A percentile compares a stretch with the other conserved stretches of the same genome.
These are phyloP conservation scores for Oikopleura dioica DNA, from an alignment of 23 tunicate genomes.

Conservation along the genomic window DNA sequence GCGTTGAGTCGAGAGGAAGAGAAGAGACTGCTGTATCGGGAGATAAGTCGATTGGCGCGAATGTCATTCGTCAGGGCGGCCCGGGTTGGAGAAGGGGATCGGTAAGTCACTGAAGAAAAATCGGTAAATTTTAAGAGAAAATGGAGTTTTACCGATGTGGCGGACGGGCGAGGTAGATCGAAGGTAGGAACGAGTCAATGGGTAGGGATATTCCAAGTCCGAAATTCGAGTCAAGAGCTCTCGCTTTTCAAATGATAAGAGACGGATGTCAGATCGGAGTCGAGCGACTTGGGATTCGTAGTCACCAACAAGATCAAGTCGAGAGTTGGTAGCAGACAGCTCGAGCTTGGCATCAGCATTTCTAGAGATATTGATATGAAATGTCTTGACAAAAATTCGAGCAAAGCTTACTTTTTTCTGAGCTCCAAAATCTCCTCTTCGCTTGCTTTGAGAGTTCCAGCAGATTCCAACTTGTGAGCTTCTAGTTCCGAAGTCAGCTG, in stretches of 20 bases:
- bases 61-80: slow-evolving; percentile 81
- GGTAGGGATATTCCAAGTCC: too few relatives aligned
- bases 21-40: slow-evolving; percentile 69
- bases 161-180: too few relatives aligned
- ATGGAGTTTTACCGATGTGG: too few relatives aligned
- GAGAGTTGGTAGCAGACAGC: slow-evolving; percentile 16
- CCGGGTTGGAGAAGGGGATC: slow-evolving; percentile 49
- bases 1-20: slow-evolving; percentile 40
- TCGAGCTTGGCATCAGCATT: neutral
- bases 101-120: too few relatives aligned
- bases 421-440: slow-evolving; percentile 54
- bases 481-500: slow-evolving; percentile 30
- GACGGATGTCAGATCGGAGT: slow-evolving; percentile 35
- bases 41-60: slow-evolving; percentile 69
- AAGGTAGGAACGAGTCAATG: too few relatives aligned
- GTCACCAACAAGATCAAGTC: slow-evolving; percentile 42
- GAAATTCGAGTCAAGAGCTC: neutral
- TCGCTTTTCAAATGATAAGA: slow-evolving; percentile 29
- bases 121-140: too few relatives aligned
- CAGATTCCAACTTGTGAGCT: slow-evolving; percentile 70
- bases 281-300: slow-evolving; percentile 48
- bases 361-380: too few relatives aligned
- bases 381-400: too few relatives aligned
- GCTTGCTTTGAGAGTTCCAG: slow-evolving; percentile 42
- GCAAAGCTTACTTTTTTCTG: slow-evolving; percentile 46